phyloP scores from a whole-genome alignment of 2,888 invertebrate species.

The Sesamia inferens region DNA sequence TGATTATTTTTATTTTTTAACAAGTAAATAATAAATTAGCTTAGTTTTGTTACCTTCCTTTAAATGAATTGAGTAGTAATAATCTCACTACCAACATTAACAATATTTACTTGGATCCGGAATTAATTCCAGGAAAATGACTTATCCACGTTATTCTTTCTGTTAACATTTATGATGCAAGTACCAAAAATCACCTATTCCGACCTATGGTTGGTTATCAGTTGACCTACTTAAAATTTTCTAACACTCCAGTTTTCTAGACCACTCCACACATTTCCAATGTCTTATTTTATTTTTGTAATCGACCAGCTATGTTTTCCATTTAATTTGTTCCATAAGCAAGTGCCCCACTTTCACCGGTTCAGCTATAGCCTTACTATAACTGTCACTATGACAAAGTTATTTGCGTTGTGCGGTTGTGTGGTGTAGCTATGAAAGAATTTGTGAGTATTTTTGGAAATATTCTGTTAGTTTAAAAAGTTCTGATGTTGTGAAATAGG shows the following conservation, averaged over 20 bases:
- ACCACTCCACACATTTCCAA: constrained; percentile 45
- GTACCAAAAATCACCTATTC: no score
- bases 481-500: not conserved
- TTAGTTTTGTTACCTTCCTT: no score
- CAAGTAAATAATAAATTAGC: no score
- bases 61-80: no score
- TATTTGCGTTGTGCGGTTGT: constrained; percentile 55
- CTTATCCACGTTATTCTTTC: no score
- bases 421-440: constrained; percentile 68
- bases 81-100: no score
- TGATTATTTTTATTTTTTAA: no score
- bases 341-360: constrained; percentile 79
- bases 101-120: no score
- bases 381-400: constrained; percentile 65
- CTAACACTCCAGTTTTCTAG: constrained; percentile 3
- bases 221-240: constrained; percentile 11
- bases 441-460: constrained; percentile 69
- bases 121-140: no score
- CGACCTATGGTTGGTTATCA: no score
- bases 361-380: constrained; percentile 59
- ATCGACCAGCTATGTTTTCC: constrained; percentile 49
- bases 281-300: constrained; percentile 51
- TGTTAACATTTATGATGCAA: no score
- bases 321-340: constrained; percentile 65
- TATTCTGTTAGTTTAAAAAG: not conserved